Evolutionary conservation across 2,113 vertebrate species (phyloP).

Genomic region (Vidua chalybeata): DNA sequence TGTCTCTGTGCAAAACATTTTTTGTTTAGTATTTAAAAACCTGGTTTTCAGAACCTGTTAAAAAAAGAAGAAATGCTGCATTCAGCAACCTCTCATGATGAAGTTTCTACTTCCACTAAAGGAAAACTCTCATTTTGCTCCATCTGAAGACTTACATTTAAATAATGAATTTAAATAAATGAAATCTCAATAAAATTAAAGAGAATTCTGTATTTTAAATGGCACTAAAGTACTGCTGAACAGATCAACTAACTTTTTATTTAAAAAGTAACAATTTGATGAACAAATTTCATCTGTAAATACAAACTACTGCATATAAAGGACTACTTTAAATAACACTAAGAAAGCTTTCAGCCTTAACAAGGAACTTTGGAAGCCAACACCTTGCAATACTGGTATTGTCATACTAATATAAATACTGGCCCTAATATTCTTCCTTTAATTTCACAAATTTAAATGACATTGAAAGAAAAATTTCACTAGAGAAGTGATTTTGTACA

Average conservation of each 20-base stretch:
- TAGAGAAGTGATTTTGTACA: background rate
- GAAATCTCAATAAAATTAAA: background rate
- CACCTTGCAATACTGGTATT: background rate
- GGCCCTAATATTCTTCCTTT: background rate
- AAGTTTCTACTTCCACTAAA: background rate
- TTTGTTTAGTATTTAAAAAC: background rate
- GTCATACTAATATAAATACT: background rate
- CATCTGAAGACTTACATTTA: background rate
- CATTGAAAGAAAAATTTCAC: background rate
- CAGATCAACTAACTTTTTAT: background rate
- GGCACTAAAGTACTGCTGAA: background rate
- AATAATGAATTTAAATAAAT: background rate
- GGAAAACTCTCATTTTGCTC: background rate
- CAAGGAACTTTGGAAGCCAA: background rate
- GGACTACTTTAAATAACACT: background rate
- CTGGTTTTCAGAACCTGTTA: background rate
- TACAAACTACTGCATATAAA: background rate
- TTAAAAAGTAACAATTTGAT: background rate
- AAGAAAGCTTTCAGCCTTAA: background rate
- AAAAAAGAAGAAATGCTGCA: background rate
- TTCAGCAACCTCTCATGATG: background rate
- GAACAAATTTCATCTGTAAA: background rate
- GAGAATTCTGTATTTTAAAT: background rate
- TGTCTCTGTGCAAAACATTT: background rate
- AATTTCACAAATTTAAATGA: background rate